phyloP scores from a whole-genome alignment of 1,140 invertebrate genomes.

The Proctacanthus coquilletti region DNA sequence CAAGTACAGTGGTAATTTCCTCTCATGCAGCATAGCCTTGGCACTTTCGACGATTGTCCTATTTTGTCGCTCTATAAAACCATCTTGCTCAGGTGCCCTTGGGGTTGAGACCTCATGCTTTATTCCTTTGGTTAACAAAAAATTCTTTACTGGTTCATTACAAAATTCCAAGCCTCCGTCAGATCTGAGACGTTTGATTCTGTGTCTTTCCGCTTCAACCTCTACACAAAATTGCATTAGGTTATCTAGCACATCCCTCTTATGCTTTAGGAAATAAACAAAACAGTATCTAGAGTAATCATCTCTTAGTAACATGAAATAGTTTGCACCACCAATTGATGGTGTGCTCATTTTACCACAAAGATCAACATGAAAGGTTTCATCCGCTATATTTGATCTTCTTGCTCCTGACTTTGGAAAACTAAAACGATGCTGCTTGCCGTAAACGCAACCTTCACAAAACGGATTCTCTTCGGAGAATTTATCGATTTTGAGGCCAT shows the following conservation, averaged over 20 bases:
- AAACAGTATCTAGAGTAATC: constrained; percentile 13
- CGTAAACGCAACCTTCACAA: constrained; percentile 14
- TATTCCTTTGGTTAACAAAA: constrained; percentile 7
- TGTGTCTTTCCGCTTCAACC: background rate
- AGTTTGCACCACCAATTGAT: constrained; percentile 18
- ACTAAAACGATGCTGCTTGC: constrained; percentile 11
- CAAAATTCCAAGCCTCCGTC: constrained; percentile 13
- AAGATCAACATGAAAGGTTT: constrained; percentile 14
- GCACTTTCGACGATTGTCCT: constrained; percentile 15
- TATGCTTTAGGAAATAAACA: constrained; percentile 16
- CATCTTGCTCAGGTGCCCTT: constrained; percentile 33
- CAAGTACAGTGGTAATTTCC: constrained; percentile 5
- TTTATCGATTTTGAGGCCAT: background rate
- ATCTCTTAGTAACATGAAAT: constrained; percentile 26
- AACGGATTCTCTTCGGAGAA: constrained; percentile 7
- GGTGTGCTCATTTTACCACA: constrained; percentile 16
- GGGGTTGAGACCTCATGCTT: constrained; percentile 10
- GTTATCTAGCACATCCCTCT: constrained; percentile 13
- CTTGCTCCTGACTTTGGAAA: constrained; percentile 1
- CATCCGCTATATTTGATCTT: constrained; percentile 4
- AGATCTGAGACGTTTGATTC: constrained; percentile 11
- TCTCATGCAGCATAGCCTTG: constrained; percentile 11
- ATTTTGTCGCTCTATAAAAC: constrained; percentile 26
- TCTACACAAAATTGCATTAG: constrained; percentile 4
- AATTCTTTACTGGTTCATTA: constrained; percentile 10